Evolutionary conservation across 1,140 invertebrate species (phyloP).

Genomic region (Drosophila kikkawai): DNA sequence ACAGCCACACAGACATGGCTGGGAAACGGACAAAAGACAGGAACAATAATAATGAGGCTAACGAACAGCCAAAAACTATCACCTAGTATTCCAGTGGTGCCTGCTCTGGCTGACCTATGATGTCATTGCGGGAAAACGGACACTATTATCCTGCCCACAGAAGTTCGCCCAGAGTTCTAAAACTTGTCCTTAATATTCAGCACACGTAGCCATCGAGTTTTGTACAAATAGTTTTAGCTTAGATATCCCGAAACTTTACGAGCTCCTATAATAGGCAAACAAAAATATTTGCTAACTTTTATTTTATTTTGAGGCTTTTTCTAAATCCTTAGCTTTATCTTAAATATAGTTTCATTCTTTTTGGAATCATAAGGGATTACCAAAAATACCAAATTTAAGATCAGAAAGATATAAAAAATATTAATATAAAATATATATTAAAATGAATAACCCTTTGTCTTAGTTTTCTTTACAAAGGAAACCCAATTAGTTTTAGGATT

Average conservation of each 20-base stretch:
- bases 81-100: background rate
- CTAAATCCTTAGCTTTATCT: too few relatives aligned
- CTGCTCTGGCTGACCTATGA: conserved; percentile 12
- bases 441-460: too few relatives aligned
- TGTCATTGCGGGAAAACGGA: conserved; percentile 11
- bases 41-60: conserved; percentile 13
- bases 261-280: background rate
- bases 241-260: background rate
- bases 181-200: conserved; percentile 4
- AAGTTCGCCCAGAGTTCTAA: background rate
- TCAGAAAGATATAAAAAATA: too few relatives aligned
- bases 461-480: too few relatives aligned
- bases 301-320: background rate
- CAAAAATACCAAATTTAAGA: background rate
- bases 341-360: fast-evolving
- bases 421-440: too few relatives aligned
- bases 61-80: conserved; percentile 6
- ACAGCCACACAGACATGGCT: background rate
- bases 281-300: background rate
- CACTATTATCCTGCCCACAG: background rate
- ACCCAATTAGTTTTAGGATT: too few relatives aligned
- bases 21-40: background rate
- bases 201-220: background rate
- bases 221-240: background rate
- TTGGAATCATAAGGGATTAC: background rate